Conservation (phyloP, 2,888 invertebrate genomes). For the Perizoma flavofasciatum region DNA sequence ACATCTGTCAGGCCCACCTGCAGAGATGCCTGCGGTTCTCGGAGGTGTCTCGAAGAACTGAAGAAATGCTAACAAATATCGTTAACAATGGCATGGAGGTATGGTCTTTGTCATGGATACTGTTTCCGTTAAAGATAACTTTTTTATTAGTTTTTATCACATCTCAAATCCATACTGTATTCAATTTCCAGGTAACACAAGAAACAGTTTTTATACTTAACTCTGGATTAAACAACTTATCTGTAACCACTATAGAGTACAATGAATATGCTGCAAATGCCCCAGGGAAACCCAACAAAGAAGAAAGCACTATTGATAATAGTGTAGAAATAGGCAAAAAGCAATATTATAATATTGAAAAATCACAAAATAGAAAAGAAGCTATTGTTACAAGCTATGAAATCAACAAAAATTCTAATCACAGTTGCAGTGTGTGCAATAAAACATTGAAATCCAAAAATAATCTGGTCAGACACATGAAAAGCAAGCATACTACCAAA, state of each 20-base stretch:
- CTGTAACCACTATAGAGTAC: constrained; percentile 7
- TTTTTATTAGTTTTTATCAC: too few relatives aligned
- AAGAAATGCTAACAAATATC: constrained; percentile 7
- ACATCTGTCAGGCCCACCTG: constrained; percentile 11
- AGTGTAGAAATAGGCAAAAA: constrained; percentile 4
- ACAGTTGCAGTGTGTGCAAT: constrained; percentile 10
- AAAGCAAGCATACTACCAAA: constrained; percentile 5
- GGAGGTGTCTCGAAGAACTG: constrained; percentile 7
- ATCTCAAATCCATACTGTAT: not conserved
- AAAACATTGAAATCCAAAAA: constrained; percentile 5
- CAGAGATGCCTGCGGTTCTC: constrained; percentile 7
- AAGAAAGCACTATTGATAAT: not conserved
- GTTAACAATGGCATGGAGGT: constrained; percentile 1
- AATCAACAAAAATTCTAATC: not conserved
- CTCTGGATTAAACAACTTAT: not conserved
- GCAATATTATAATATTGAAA: constrained; percentile 8
- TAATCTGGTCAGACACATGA: constrained; percentile 6
- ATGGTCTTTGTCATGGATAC: not conserved
- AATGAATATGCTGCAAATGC: constrained; percentile 3
- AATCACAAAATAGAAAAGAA: constrained; percentile 13
- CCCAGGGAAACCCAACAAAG: not conserved
- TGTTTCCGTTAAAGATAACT: too few relatives aligned
- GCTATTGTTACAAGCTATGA: not conserved
- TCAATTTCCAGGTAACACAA: constrained; percentile 9
- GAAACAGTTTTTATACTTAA: not conserved